phyloP scores from a whole-genome alignment of 2,113 vertebrate species.

The Oncorhynchus kisutch region DNA sequence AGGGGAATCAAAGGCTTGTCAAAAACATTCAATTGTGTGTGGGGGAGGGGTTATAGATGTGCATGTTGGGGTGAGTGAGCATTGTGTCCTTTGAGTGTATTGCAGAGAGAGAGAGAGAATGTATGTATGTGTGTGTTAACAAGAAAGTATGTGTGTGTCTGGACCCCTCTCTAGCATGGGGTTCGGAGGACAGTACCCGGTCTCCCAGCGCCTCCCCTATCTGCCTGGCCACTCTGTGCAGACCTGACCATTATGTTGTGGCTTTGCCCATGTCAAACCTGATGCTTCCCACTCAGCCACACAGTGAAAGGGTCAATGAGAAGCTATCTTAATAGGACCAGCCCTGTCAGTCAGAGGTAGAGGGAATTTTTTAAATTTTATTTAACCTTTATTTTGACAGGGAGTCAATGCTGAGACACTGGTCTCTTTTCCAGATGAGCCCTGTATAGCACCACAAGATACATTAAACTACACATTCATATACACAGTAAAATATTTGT shows the following conservation, averaged over 20 bases:
- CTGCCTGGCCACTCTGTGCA: no score
- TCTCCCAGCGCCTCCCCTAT: neutral
- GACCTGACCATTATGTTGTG: conserved; percentile 27
- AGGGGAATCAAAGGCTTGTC: conserved; percentile 33
- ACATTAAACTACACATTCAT: no score
- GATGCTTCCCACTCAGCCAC: conserved; percentile 11
- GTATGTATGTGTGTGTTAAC: neutral
- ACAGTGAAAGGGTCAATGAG: conserved; percentile 38
- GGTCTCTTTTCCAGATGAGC: no score
- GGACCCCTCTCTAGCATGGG: no score
- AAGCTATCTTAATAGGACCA: conserved; percentile 24
- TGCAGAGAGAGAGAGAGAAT: neutral
- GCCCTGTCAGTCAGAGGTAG: neutral
- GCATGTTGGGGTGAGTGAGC: neutral
- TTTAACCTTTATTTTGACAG: no score
- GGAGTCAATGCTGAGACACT: no score
- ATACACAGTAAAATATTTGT: no score
- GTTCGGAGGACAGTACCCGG: neutral
- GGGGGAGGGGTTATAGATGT: neutral
- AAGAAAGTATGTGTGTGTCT: conserved; percentile 9
- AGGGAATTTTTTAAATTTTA: neutral
- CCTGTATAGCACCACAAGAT: no score
- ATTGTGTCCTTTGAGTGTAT: neutral
- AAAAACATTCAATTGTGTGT: conserved; percentile 1
- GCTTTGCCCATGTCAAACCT: conserved; percentile 24